Evolutionary conservation across 2,113 vertebrate species (phyloP), one percentile per base, ranked within the genome.

Genomic region (Pogonocichla stellata): DNA sequence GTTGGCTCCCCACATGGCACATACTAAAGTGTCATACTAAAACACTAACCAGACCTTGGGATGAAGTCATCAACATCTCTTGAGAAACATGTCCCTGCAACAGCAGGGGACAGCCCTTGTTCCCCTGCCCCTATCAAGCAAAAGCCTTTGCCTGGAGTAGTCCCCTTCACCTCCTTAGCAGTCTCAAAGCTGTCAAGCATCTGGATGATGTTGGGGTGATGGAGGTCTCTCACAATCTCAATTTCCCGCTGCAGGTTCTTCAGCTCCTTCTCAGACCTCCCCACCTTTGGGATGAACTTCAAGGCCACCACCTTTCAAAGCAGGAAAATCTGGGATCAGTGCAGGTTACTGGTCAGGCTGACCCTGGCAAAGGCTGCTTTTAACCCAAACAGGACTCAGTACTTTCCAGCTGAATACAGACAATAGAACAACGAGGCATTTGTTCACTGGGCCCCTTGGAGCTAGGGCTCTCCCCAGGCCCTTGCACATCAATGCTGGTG

Each of bases 121-220:
- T 66, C 29, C 45, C 29, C 19, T 19, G 20, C 19, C 64, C 50
- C 11, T 38, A 33, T 25, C 58, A 83, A 85, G 38, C 11, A 89
- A 69, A 87, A 91, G 14, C n/a, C 50, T n/a, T 20, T 53, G 34
- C 25, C 67, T 14, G 4, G 4, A 36, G 22, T 33, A 38, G 38
- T 36, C 18, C 51, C 14, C 29, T 67, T 90, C 62, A 99, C 99
- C 98, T 99, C 99, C 47, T 98, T 98, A 86, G 99, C 98, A 0
- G 99, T 99, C 92, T 99, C 99, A 86, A 99, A 99, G 97, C 99
- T 99, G 98, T 99, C 99, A 11, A 99, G 98, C 94, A 99, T 98
- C 86, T 99, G 98, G 22, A 99, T 98, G 70, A 99, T 99, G 88
- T 99, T 99, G 61, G 99, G 99, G 69, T 99, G 99, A 43, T 97